These are phyloP conservation scores for Malthinus seriepunctatus DNA, from an alignment of 2,888 invertebrate species.

Conservation along the genomic window DNA sequence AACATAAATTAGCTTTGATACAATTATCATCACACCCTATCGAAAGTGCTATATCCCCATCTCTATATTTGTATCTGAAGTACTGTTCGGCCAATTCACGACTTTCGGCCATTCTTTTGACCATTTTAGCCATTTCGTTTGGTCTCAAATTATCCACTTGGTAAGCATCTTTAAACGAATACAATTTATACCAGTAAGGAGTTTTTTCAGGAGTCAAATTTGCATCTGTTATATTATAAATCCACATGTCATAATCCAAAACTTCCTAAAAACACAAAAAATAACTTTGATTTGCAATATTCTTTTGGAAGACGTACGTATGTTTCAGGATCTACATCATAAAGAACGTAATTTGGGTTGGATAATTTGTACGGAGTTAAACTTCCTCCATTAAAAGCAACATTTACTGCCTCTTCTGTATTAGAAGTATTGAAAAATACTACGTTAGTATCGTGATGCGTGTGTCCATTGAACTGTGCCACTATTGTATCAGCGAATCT, in stretches of 20 bases:
- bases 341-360: slow-evolving; percentile 58
- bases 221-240: slow-evolving; percentile 73
- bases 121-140: slow-evolving; percentile 50
- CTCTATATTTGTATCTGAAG: slow-evolving; percentile 35
- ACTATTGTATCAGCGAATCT: slow-evolving; percentile 74
- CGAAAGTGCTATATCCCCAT: slow-evolving; percentile 28
- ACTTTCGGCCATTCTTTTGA: slow-evolving; percentile 50
- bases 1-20: slow-evolving; percentile 52
- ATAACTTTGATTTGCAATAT: neutral
- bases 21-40: slow-evolving; percentile 32
- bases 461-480: slow-evolving; percentile 83
- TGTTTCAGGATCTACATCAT: slow-evolving; percentile 41
- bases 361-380: slow-evolving; percentile 63
- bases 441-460: slow-evolving; percentile 75
- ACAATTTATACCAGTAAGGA: slow-evolving; percentile 74
- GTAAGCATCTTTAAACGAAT: slow-evolving; percentile 70
- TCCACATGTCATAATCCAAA: slow-evolving; percentile 69
- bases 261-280: slow-evolving; percentile 57
- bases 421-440: slow-evolving; percentile 65
- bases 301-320: slow-evolving; percentile 38
- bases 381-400: slow-evolving; percentile 82
- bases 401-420: slow-evolving; percentile 61
- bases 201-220: slow-evolving; percentile 60
- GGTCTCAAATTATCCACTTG: slow-evolving; percentile 51
- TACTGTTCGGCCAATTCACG: slow-evolving; percentile 48